Evolutionary conservation across 2,797 vertebrate genomes (phyloP).

Genomic region (Sebastes reedi): DNA sequence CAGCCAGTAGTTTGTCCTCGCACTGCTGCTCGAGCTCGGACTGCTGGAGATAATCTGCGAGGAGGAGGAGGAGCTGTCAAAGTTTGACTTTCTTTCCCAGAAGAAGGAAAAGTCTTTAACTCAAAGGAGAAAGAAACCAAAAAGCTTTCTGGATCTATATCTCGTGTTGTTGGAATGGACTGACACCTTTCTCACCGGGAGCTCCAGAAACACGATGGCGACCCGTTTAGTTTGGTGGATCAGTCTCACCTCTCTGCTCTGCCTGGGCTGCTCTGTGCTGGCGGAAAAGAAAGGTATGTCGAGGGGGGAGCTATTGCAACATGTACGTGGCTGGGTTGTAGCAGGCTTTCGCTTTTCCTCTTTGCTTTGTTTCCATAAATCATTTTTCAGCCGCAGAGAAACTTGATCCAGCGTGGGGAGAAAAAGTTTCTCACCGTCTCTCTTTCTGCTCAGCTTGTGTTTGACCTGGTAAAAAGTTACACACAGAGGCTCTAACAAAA

Average conservation of each 20-base stretch:
- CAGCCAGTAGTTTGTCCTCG: conserved; percentile 44
- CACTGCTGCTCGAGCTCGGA: conserved; percentile 8
- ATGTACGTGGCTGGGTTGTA: background rate
- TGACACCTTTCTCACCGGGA: conserved; percentile 60
- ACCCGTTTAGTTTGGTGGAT: conserved; percentile 65
- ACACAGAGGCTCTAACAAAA: background rate
- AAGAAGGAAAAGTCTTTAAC: conserved; percentile 34
- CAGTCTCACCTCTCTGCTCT: conserved; percentile 69
- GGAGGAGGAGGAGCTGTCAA: conserved; percentile 85
- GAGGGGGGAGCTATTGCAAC: background rate
- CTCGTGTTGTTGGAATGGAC: conserved; percentile 54
- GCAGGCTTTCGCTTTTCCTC: conserved; percentile 13
- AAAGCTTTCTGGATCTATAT: conserved; percentile 1
- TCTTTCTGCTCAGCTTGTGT: conserved; percentile 5
- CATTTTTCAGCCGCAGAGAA: conserved; percentile 35
- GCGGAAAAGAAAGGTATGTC: conserved; percentile 83
- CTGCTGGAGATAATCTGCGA: conserved; percentile 47
- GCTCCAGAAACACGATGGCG: conserved; percentile 70
- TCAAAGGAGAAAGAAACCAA: too few relatives aligned
- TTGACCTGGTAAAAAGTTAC: conserved; percentile 19
- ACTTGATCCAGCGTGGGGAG: conserved; percentile 48
- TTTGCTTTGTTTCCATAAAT: conserved; percentile 5
- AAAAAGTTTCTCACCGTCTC: conserved; percentile 55
- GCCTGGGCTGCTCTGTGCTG: conserved; percentile 57
- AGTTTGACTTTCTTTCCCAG: conserved; percentile 70